phyloP scores from a whole-genome alignment of 2,797 vertebrate genomes.

The Miichthys miiuy region DNA sequence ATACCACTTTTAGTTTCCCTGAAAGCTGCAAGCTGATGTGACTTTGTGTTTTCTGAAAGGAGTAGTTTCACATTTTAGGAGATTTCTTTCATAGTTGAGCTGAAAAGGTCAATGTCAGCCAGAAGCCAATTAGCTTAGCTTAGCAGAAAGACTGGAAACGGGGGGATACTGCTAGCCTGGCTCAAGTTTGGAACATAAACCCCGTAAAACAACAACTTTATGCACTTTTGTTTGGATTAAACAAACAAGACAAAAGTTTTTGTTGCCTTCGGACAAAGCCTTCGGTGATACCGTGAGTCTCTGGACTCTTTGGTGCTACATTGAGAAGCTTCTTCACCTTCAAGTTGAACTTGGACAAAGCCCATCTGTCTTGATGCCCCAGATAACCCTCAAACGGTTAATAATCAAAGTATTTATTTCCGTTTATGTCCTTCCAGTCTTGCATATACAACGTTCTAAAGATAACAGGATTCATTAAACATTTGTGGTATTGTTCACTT shows the following conservation, averaged over 20 bases:
- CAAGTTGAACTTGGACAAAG: background rate
- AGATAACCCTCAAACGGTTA: background rate
- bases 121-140: background rate
- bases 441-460: background rate
- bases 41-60: background rate
- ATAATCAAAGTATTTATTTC: background rate
- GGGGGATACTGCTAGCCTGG: background rate
- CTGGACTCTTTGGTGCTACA: background rate
- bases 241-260: background rate
- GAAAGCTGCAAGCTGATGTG: background rate
- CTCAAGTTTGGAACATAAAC: background rate
- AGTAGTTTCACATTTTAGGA: background rate
- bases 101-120: background rate
- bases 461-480: background rate
- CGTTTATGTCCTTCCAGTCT: background rate
- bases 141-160: background rate
- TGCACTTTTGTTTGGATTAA: background rate
- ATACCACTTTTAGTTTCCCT: background rate
- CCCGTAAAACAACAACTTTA: too few species aligned
- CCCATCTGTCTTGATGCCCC: background rate
- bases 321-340: slow-evolving; percentile 15
- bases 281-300: background rate
- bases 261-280: background rate
- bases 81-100: too few species aligned
- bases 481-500: background rate